A percentile compares a stretch with the other conserved stretches of the same genome.
These are phyloP conservation scores for Apostichopus californicus DNA, from an alignment of 35 echinoderm and acorn worm species.

Conservation along the genomic window DNA sequence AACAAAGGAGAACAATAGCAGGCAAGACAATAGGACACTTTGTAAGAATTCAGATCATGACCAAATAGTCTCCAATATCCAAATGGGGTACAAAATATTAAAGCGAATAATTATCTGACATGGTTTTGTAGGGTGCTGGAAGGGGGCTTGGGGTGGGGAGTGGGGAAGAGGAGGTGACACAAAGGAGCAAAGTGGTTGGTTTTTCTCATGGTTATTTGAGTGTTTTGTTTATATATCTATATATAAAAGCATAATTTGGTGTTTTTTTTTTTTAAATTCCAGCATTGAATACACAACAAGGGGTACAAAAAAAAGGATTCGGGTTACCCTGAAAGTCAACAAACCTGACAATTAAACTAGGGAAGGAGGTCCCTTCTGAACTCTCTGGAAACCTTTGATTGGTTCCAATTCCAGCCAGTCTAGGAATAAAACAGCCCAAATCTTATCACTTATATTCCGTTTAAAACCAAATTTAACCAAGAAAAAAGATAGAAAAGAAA, in stretches of 20 bases:
- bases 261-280: background rate
- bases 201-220: background rate
- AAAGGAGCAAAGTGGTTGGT: background rate
- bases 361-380: conserved; percentile 41
- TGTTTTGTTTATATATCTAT: no score
- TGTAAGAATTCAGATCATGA: no score
- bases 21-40: no score
- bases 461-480: background rate
- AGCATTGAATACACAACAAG: conserved; percentile 9
- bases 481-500: background rate
- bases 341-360: conserved; percentile 46
- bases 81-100: no score
- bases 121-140: no score
- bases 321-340: background rate
- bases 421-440: conserved; percentile 34
- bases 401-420: conserved; percentile 33
- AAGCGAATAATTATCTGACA: no score
- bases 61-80: no score
- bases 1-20: no score
- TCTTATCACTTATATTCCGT: background rate
- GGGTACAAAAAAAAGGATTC: background rate
- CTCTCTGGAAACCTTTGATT: conserved; percentile 34
- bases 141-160: no score
- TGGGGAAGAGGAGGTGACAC: background rate
- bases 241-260: background rate